A percentile compares a stretch with the other conserved stretches of the same genome.
Conservation (phyloP, 2,888 invertebrate genomes). For the Acleris emargana region DNA sequence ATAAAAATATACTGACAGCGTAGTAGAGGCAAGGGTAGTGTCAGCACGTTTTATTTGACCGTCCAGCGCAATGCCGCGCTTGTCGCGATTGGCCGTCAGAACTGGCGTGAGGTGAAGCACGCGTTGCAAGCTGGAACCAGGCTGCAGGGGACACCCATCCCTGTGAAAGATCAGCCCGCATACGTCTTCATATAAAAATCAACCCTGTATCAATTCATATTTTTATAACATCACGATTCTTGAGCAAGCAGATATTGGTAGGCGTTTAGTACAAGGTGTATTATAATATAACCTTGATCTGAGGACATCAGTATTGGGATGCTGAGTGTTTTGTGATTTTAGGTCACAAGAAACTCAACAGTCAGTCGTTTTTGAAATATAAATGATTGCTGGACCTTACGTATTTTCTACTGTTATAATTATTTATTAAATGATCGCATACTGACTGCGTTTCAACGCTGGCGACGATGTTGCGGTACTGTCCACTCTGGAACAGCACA, state of each 20-base stretch:
- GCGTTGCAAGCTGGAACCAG: constrained; percentile 94
- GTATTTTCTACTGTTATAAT: too few relatives aligned
- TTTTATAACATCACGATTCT: too few relatives aligned
- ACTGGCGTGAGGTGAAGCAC: constrained; percentile 92
- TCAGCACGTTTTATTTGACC: constrained; percentile 93
- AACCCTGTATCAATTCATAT: too few relatives aligned
- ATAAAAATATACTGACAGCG: constrained; percentile 91
- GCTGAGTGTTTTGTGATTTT: too few relatives aligned
- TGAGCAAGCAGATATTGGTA: too few relatives aligned
- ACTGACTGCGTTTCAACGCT: constrained; percentile 95
- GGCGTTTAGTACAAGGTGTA: too few relatives aligned
- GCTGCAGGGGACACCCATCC: constrained; percentile 94
- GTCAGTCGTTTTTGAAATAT: too few relatives aligned
- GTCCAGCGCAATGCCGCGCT: constrained; percentile 95
- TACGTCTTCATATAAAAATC: too few relatives aligned
- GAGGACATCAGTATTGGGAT: too few relatives aligned
- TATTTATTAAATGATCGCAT: constrained; percentile 33
- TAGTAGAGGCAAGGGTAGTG: constrained; percentile 95
- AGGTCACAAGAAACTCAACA: too few relatives aligned
- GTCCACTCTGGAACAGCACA: constrained; percentile 97
- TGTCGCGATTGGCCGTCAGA: constrained; percentile 90
- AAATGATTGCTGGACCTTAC: background rate
- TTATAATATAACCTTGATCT: too few relatives aligned
- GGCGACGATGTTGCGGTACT: constrained; percentile 95
- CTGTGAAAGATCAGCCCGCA: constrained; percentile 69